Evolutionary conservation across 2,797 vertebrate species (phyloP).

Genomic region (Pantherophis alleghaniensis): DNA sequence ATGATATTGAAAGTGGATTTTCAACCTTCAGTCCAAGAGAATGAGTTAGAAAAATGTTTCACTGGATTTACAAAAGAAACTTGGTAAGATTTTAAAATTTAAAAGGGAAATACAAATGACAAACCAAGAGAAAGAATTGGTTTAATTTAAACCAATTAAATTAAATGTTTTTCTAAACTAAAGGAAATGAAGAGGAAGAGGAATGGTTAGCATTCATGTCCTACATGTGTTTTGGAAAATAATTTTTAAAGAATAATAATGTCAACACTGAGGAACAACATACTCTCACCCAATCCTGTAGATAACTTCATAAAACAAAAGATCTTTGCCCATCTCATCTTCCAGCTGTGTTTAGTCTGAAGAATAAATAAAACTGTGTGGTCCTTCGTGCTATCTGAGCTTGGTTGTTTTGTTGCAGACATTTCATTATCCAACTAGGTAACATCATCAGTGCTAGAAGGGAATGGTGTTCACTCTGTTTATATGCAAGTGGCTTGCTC

Average conservation of each 20-base stretch:
- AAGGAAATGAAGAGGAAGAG: too few species aligned
- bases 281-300: neutral
- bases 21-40: too few species aligned
- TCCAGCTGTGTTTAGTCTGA: neutral
- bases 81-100: neutral
- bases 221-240: neutral
- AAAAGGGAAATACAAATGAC: neutral
- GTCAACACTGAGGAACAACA: neutral
- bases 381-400: too few species aligned
- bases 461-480: neutral
- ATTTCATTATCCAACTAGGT: neutral
- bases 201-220: neutral
- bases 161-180: neutral
- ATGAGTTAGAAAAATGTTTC: neutral
- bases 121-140: neutral
- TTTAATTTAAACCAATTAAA: neutral
- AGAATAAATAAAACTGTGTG: neutral
- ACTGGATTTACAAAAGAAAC: neutral
- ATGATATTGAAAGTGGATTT: too few species aligned
- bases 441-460: neutral
- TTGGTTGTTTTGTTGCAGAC: neutral
- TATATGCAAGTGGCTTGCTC: neutral
- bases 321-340: neutral
- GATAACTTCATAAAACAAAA: too few species aligned
- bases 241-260: neutral